Base-by-base conservation (phyloP, 1,140 invertebrate genomes). In the Ptiloglossa arizonensis region DNA sequence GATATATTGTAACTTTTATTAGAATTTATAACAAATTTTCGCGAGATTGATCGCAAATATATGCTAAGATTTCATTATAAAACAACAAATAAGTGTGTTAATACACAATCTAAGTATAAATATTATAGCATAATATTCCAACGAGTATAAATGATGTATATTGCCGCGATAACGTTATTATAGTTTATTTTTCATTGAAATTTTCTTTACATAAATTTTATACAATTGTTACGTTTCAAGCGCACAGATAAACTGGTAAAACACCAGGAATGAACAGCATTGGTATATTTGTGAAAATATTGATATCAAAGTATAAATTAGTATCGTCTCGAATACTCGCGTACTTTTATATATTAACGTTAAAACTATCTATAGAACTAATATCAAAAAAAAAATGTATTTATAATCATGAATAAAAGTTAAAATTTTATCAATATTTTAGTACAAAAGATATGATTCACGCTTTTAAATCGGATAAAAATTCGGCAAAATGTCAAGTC, bases 371-470 rank as follows among this genome's bases (percentile, higher is more conserved):
- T 86, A 74, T 83, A 83, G 68, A 57, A 59, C 73, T 67, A 70
- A 62, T 87, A 84, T 82, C 60, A 84, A 87, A 87, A 82, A 50
- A 71, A 87, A 86, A 84, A 73, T 67, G 72, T 68, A 69, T 81
- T 83, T 81, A 84, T 74, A 86, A 86, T 83, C 24, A 82, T 48
- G 74, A 75, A 82, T 84, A 86, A 86, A 86, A 83, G 67, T 69
- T 86, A 86, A 81, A 86, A 83, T 54, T 70, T 71, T 60, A 48
- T 85, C 22, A 85, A 86, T 86, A 86, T 81, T 80, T 50, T 35
- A 82, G 52, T 86, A 86, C 85, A 85, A 85, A 86, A 86, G 50
- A 62, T 74, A 52, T 54, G 44, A 72, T 69, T 71, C 54, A 72
- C 27, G 50, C 41, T n/a, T 71, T 71, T 17, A 32, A 71, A 77